These are phyloP conservation scores for Balanococcus diminutus DNA, from an alignment of 2,888 invertebrate species.

Conservation along the genomic window DNA sequence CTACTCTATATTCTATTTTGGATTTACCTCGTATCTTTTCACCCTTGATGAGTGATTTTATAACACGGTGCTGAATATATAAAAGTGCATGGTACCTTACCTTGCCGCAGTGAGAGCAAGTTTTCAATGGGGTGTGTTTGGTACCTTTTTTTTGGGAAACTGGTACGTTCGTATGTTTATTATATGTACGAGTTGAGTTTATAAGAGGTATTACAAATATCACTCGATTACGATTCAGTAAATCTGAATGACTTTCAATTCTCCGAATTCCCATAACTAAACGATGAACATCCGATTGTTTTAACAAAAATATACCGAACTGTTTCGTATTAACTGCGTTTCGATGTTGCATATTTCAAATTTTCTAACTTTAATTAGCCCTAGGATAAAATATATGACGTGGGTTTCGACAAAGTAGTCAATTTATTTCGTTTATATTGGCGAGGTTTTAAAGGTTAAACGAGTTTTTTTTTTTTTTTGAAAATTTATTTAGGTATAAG, in stretches of 20 bases:
- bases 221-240: background rate
- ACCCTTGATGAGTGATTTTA: conserved; percentile 11
- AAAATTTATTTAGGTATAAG: too few species aligned
- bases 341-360: too few species aligned
- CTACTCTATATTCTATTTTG: too few species aligned
- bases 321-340: too few species aligned
- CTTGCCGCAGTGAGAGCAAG: background rate
- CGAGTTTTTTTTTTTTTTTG: too few species aligned
- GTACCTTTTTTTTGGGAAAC: too few species aligned
- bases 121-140: too few species aligned
- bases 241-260: background rate
- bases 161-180: background rate
- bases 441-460: too few species aligned
- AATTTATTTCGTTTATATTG: too few species aligned
- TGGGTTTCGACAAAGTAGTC: too few species aligned
- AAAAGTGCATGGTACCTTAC: background rate
- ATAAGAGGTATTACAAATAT: background rate
- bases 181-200: background rate
- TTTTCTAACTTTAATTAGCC: too few species aligned
- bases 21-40: background rate
- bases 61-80: background rate
- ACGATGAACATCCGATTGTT: background rate
- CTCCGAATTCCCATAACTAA: background rate
- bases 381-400: too few species aligned
- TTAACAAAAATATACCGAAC: background rate